Evolutionary conservation across 2,888 invertebrate genomes (phyloP).

Genomic region (Eupithecia subumbrata): DNA sequence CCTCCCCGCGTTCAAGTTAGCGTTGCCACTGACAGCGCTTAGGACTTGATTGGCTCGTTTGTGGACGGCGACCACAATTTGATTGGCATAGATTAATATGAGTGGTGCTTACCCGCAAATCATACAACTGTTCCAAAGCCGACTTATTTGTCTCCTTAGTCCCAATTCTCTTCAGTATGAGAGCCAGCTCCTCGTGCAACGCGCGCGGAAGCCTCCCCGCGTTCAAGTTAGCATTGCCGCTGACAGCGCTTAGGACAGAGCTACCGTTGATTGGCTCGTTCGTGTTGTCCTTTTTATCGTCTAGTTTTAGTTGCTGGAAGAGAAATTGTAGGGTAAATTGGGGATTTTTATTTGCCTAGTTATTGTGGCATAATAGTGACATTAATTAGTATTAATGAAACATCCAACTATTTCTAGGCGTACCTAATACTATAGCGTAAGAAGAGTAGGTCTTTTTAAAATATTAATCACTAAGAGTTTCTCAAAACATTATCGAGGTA

Average conservation of each 20-base stretch:
- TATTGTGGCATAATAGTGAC: too few relatives aligned
- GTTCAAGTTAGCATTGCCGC: constrained; percentile 63
- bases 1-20: constrained; percentile 62
- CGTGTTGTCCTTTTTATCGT: constrained; percentile 81
- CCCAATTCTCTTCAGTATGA: constrained; percentile 96
- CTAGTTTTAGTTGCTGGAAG: constrained; percentile 79
- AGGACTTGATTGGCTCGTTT: constrained; percentile 63
- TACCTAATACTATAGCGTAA: too few relatives aligned
- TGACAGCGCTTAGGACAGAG: constrained; percentile 79
- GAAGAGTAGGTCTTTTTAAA: too few relatives aligned
- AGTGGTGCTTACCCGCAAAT: constrained; percentile 64
- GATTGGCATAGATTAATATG: neutral
- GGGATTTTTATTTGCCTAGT: too few relatives aligned
- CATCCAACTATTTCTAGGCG: too few relatives aligned
- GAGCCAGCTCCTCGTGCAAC: constrained; percentile 93
- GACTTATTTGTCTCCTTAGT: constrained; percentile 93
- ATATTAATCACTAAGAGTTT: too few relatives aligned
- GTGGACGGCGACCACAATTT: constrained; percentile 31
- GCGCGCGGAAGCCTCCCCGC: constrained; percentile 86
- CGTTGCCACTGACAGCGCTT: constrained; percentile 82
- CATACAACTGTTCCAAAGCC: constrained; percentile 91
- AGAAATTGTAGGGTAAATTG: neutral
- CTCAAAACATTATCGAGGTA: too few relatives aligned
- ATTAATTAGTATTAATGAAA: too few relatives aligned
- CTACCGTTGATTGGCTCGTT: constrained; percentile 69